These are phyloP conservation scores for Erythrolamprus reginae DNA, from an alignment of 2,113 vertebrate genomes.

Conservation along the genomic window DNA sequence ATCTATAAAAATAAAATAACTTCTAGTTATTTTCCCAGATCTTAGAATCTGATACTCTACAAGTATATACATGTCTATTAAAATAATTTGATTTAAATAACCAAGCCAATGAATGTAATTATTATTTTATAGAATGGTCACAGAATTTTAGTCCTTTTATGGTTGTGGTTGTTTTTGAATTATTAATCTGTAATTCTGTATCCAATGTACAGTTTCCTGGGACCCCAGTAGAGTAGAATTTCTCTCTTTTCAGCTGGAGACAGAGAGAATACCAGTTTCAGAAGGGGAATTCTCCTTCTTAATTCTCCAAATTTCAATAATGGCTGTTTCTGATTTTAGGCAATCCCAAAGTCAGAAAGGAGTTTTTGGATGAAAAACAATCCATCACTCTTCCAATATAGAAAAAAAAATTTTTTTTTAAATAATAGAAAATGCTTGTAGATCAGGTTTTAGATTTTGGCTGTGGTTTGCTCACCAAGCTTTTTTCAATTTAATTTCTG, in stretches of 20 bases:
- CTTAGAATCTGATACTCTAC: neutral
- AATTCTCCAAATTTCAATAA: neutral
- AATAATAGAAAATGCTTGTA: no score
- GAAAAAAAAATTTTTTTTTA: neutral
- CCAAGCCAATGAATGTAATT: neutral
- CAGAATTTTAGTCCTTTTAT: conserved; percentile 4
- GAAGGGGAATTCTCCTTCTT: neutral
- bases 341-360: neutral
- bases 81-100: conserved; percentile 3
- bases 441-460: no score
- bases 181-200: conserved; percentile 1
- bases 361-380: neutral
- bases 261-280: neutral
- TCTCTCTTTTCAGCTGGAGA: neutral
- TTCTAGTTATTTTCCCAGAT: neutral
- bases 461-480: no score
- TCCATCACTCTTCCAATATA: neutral
- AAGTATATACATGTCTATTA: neutral
- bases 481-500: no score
- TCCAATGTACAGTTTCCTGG: neutral
- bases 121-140: neutral
- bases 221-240: neutral
- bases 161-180: neutral
- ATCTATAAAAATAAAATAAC: neutral
- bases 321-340: neutral